phyloP scores from a whole-genome alignment of 1,140 invertebrate species.

The Drosophila sulfurigaster region DNA sequence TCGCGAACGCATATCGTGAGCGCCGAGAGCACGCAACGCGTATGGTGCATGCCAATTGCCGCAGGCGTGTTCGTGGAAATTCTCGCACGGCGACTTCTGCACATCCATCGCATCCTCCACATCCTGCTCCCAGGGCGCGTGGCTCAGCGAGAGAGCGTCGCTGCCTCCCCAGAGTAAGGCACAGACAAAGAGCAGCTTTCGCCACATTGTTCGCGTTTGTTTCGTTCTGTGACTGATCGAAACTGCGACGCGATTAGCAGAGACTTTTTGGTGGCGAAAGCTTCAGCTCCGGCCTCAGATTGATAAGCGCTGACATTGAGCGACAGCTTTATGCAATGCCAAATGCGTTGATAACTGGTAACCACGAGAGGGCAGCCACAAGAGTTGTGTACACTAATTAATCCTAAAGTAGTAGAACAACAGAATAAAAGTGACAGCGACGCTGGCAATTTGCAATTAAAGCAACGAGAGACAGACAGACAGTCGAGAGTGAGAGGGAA shows the following conservation, averaged over 20 bases:
- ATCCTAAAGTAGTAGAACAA: no score
- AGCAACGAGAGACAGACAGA: constrained; percentile 1
- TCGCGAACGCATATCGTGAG: constrained; percentile 61
- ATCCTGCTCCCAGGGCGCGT: background rate
- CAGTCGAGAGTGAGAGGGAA: background rate
- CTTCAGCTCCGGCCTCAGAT: background rate
- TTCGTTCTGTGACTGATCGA: background rate
- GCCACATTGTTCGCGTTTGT: background rate
- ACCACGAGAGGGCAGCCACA: no score
- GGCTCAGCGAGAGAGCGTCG: background rate
- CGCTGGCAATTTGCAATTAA: constrained; percentile 33
- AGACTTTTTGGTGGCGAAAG: background rate
- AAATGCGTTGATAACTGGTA: constrained; percentile 7
- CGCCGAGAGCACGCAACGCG: constrained; percentile 45
- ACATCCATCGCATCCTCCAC: constrained; percentile 49
- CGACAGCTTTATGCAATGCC: constrained; percentile 28
- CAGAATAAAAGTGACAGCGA: constrained; percentile 2
- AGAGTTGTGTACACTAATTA: background rate
- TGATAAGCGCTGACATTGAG: constrained; percentile 42
- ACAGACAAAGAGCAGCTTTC: background rate
- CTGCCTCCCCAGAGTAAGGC: background rate
- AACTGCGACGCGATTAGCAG: background rate
- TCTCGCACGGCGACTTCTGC: constrained; percentile 49
- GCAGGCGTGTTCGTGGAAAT: constrained; percentile 74
- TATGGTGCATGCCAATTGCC: constrained; percentile 68